Evolutionary conservation across 2,113 vertebrate species (phyloP).

Genomic region (Trematocara unimaculatum): DNA sequence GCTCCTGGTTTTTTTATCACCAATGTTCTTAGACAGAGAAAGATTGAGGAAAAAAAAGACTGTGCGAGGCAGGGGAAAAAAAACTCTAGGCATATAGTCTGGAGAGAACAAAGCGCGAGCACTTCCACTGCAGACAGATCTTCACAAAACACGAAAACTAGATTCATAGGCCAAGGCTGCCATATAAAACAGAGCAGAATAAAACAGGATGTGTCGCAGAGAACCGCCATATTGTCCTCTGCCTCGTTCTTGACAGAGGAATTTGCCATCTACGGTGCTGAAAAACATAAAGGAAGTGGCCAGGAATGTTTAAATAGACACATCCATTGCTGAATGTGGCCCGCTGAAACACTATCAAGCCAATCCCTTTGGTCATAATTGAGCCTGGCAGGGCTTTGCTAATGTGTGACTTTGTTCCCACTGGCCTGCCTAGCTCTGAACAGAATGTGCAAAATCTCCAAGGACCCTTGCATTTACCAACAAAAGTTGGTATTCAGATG

Average conservation of each 20-base stretch:
- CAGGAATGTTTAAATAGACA: conserved; percentile 37
- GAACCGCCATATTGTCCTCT: background rate
- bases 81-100: conserved; percentile 19
- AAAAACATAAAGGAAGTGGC: conserved; percentile 30
- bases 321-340: conserved; percentile 37
- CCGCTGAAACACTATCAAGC: conserved; percentile 41
- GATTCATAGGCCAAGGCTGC: conserved; percentile 15
- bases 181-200: conserved; percentile 24
- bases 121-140: conserved; percentile 36
- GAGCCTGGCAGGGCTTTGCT: conserved; percentile 64
- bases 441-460: conserved; percentile 68
- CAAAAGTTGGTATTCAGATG: conserved; percentile 75
- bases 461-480: conserved; percentile 74
- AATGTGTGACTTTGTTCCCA: conserved; percentile 69
- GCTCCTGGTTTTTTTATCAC: conserved; percentile 1
- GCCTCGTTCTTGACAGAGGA: background rate
- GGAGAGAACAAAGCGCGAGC: conserved; percentile 47
- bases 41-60: background rate
- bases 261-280: background rate
- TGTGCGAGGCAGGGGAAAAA: background rate
- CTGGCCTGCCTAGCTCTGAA: conserved; percentile 40
- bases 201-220: conserved; percentile 14
- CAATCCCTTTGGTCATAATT: conserved; percentile 60
- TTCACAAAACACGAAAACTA: conserved; percentile 34
- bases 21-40: conserved; percentile 8